A percentile compares a stretch with the other conserved stretches of the same genome.
These are phyloP conservation scores for Phasia obesa DNA, from an alignment of 2,888 invertebrate genomes.

Conservation along the genomic window DNA sequence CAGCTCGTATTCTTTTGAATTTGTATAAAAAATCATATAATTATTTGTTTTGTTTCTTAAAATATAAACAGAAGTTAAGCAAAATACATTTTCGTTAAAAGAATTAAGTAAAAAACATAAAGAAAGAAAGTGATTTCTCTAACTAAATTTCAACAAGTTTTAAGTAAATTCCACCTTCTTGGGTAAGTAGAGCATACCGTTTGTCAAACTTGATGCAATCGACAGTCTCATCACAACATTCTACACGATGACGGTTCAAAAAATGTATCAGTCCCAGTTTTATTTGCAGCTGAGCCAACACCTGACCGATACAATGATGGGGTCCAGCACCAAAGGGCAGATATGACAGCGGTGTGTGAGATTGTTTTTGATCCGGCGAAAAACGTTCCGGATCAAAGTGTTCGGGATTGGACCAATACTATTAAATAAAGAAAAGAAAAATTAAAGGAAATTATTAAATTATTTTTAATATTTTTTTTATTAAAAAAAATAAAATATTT, in stretches of 20 bases:
- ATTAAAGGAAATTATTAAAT: neutral
- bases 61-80: constrained; percentile 45
- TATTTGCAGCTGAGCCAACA: constrained; percentile 78
- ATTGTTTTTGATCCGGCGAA: constrained; percentile 75
- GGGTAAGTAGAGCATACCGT: constrained; percentile 77
- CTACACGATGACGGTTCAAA: constrained; percentile 78
- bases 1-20: neutral
- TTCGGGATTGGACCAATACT: constrained; percentile 81
- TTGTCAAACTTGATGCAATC: constrained; percentile 78
- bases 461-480: neutral
- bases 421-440: constrained; percentile 1
- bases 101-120: neutral
- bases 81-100: constrained; percentile 2
- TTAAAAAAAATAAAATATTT: too few species aligned
- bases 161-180: constrained; percentile 77
- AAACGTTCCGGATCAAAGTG: constrained; percentile 81
- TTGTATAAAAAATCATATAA: constrained; percentile 12
- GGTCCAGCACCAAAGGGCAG: constrained; percentile 81
- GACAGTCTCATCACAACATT: constrained; percentile 77
- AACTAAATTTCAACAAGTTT: constrained; percentile 75
- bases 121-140: too few species aligned
- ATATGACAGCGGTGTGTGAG: constrained; percentile 79
- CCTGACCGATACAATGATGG: constrained; percentile 80
- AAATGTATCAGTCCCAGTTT: constrained; percentile 81
- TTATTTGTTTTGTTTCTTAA: constrained; percentile 50